Base-by-base conservation (phyloP, 2,113 vertebrate genomes). In the Potamarius usumacintae region DNA sequence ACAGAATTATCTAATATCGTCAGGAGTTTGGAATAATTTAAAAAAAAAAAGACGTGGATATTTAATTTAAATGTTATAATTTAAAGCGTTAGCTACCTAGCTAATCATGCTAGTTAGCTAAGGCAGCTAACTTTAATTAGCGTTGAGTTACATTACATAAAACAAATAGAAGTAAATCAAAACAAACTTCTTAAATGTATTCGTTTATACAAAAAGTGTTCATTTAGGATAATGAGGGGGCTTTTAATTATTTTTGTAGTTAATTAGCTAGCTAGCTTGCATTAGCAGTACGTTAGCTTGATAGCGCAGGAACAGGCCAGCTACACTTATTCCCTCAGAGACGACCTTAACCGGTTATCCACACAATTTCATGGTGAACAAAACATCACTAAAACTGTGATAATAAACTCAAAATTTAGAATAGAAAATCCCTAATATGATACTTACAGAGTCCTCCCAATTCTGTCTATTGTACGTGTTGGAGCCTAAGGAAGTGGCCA, bases 401-500 rank as follows among this genome's bases (percentile, higher is more conserved):
- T 4, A 30, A 42, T 77, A 80, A 80, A 20, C 1, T 11, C 0
- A 11, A 18, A 17, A 0, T 14, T 60, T 82, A 25, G 7, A 63
- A 15, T 22, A 6, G 8, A 50, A 58, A 17, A 25, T 57, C 15
- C 7, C 14, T 69, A 7, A 0, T 84, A 10, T 60, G 7, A 48
- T 50, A 58, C 87, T 84, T 25, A 99, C 98, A 96, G 98, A 97
- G 90, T 99, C 98, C 93, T 99, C 98, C 98, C 98, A 99, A 91
- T 99, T 99, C 94, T 99, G 98, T 92, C 98, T 96, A 92, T 99
- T 99, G 91, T 99, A 99, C 0, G 97, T 99, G 93, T 99, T 99
- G 55, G 97, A 97, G 50, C 98, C 97, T 71, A 99, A 94, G 50
- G 98, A 99, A 55, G 97, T 99, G 93, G 98, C 97, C 98, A 99